Evolutionary conservation across 2,888 invertebrate genomes (phyloP).

Genomic region (Lasioglossum zephyrum): DNA sequence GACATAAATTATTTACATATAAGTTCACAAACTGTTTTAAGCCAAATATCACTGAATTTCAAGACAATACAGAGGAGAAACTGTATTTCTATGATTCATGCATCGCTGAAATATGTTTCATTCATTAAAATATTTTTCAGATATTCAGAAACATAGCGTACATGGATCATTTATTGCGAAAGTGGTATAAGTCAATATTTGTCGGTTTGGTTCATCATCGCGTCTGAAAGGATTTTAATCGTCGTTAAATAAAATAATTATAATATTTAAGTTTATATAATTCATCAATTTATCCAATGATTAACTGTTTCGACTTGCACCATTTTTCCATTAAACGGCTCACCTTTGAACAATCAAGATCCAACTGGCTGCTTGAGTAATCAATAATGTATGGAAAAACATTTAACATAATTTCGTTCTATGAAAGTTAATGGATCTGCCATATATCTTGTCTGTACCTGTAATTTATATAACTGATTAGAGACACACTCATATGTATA

Average conservation of each 20-base stretch:
- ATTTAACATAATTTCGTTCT: background rate
- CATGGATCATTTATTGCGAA: background rate
- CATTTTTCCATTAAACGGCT: background rate
- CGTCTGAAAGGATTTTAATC: background rate
- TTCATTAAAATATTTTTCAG: background rate
- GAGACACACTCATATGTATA: conserved; percentile 10
- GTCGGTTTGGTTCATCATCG: background rate
- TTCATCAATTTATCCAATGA: background rate
- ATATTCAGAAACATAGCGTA: no score
- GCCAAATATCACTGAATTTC: no score
- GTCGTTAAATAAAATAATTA: no score
- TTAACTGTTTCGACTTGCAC: background rate
- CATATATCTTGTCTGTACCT: conserved; percentile 1
- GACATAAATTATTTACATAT: no score
- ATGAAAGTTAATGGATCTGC: background rate
- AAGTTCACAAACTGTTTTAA: no score
- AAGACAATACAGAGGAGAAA: background rate
- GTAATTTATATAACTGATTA: conserved; percentile 24
- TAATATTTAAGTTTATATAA: no score
- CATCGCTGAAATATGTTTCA: background rate
- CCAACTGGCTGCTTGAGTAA: background rate
- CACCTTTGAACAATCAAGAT: background rate
- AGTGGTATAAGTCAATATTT: background rate
- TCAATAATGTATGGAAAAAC: background rate
- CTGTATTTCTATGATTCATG: background rate